phyloP scores from a whole-genome alignment of 2,113 vertebrate genomes.

The Trichechus manatus region DNA sequence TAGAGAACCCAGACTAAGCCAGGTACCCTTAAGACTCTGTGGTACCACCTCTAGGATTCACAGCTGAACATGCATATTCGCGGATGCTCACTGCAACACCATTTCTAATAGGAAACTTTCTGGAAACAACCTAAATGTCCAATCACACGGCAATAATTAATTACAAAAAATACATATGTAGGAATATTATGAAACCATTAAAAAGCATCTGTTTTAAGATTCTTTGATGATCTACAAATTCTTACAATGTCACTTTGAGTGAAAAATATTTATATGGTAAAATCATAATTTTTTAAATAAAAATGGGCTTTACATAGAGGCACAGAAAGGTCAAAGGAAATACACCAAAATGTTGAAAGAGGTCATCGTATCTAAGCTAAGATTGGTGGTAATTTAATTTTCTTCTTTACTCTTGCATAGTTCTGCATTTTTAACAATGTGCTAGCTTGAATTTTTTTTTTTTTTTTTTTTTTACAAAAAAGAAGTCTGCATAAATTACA shows the following conservation, averaged over 20 bases:
- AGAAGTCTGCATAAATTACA: neutral
- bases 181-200: neutral
- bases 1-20: neutral
- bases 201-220: neutral
- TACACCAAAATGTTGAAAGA: no score
- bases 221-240: neutral
- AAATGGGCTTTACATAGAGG: no score
- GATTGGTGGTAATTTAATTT: fast-evolving
- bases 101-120: neutral
- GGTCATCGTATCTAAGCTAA: fast-evolving
- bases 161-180: neutral
- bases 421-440: neutral
- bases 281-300: neutral
- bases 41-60: neutral
- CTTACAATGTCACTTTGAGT: neutral
- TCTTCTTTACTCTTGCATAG: neutral
- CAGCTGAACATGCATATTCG: neutral
- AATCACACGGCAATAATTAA: neutral
- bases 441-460: neutral
- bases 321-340: neutral
- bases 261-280: neutral
- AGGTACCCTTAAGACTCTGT: neutral
- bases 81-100: no score
- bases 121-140: neutral
- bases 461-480: neutral